These are phyloP conservation scores for Stramonita haemastoma DNA, from an alignment of 2,888 invertebrate species.

Conservation along the genomic window DNA sequence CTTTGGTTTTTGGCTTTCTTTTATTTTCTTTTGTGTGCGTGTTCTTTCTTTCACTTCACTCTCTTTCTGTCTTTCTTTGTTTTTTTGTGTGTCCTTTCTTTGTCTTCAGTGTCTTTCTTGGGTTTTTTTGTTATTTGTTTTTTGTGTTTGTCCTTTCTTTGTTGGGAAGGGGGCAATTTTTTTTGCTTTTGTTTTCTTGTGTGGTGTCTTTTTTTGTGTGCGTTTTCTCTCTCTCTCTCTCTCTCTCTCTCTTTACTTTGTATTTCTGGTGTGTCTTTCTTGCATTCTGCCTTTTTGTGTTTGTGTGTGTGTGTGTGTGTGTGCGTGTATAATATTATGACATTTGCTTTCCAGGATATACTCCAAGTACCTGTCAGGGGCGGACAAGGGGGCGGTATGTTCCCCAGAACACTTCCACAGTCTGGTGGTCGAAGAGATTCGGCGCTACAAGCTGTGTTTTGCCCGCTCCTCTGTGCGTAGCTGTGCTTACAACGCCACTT, in stretches of 20 bases:
- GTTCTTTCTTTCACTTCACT: too few relatives aligned
- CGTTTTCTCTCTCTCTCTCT: background rate
- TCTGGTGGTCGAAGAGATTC: slow-evolving; percentile 38
- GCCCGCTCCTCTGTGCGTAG: slow-evolving; percentile 46
- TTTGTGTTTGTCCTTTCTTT: background rate
- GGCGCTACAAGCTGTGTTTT: slow-evolving; percentile 49
- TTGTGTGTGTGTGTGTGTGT: too few relatives aligned
- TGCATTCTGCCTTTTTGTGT: background rate
- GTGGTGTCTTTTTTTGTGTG: background rate
- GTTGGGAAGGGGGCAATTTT: too few relatives aligned
- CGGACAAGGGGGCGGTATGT: slow-evolving; percentile 33
- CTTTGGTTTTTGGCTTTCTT: background rate
- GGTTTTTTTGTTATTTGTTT: background rate
- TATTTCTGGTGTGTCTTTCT: background rate
- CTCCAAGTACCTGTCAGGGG: slow-evolving; percentile 51
- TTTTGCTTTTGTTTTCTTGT: background rate
- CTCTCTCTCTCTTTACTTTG: background rate
- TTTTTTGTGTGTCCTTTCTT: background rate
- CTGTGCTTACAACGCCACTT: slow-evolving; percentile 50
- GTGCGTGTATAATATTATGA: background rate
- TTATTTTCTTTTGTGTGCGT: background rate
- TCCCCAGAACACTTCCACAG: slow-evolving; percentile 49
- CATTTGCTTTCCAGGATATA: slow-evolving; percentile 34
- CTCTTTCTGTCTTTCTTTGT: background rate
- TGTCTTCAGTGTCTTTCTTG: background rate